These are phyloP conservation scores for Epizoanthus illoricatus DNA, from an alignment of 92 coral and sea anemone genomes.

Conservation along the genomic window DNA sequence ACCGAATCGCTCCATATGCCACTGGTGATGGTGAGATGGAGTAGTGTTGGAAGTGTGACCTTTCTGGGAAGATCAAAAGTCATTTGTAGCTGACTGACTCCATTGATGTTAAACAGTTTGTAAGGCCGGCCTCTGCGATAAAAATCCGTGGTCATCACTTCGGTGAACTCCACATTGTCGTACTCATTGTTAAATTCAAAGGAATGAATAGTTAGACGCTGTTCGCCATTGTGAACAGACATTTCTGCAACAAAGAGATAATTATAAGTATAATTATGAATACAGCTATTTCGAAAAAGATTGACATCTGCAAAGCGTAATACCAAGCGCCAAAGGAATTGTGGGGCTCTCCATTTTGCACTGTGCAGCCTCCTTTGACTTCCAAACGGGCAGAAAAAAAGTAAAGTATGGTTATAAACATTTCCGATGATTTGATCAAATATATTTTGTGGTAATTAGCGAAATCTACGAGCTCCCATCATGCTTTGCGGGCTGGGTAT, in stretches of 20 bases:
- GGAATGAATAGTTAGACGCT: background rate
- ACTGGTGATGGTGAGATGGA: background rate
- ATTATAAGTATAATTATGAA: too few relatives aligned
- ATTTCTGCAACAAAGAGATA: background rate
- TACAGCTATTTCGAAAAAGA: too few relatives aligned
- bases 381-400: too few relatives aligned
- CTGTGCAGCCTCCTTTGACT: too few relatives aligned
- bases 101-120: background rate
- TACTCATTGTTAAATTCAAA: background rate
- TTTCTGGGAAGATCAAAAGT: background rate
- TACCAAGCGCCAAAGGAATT: too few relatives aligned
- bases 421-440: too few relatives aligned
- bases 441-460: too few relatives aligned
- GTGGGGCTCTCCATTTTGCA: too few relatives aligned
- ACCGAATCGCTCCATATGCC: background rate
- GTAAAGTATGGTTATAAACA: too few relatives aligned
- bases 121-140: constrained; percentile 3
- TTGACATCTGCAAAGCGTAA: too few relatives aligned
- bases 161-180: constrained; percentile 4
- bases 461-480: too few relatives aligned
- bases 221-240: background rate
- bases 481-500: too few relatives aligned
- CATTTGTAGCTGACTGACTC: background rate
- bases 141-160: constrained; percentile 1
- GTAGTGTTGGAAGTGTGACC: background rate